These are phyloP conservation scores for Catostomus latipinnis DNA, from an alignment of 2,797 vertebrate genomes.

Conservation along the genomic window DNA sequence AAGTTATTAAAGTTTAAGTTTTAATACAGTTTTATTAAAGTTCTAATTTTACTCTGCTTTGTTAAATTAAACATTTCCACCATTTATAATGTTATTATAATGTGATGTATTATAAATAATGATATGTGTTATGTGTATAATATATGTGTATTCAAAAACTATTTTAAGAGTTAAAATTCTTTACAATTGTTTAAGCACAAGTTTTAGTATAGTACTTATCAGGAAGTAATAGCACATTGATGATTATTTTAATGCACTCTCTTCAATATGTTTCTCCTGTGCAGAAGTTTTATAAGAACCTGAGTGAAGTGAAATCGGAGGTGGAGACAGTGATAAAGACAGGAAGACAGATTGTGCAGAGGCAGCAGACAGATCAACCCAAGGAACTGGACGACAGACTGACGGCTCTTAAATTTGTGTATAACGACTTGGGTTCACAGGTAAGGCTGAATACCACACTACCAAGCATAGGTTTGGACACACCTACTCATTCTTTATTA, in stretches of 20 bases:
- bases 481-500: too few species aligned
- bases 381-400: slow-evolving; percentile 94
- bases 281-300: slow-evolving; percentile 94
- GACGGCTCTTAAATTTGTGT: slow-evolving; percentile 92
- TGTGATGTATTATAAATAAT: too few species aligned
- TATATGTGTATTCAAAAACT: too few species aligned
- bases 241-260: neutral
- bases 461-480: neutral
- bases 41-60: too few species aligned
- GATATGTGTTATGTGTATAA: too few species aligned
- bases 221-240: neutral
- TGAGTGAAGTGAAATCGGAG: slow-evolving; percentile 97
- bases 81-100: too few species aligned
- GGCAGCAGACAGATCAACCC: slow-evolving; percentile 94
- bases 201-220: neutral
- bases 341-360: slow-evolving; percentile 94
- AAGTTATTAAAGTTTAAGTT: too few species aligned
- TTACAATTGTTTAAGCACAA: too few species aligned
- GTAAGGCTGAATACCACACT: neutral
- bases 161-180: too few species aligned
- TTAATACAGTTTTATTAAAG: too few species aligned
- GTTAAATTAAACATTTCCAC: too few species aligned
- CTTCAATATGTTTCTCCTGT: slow-evolving; percentile 46
- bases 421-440: slow-evolving; percentile 93
- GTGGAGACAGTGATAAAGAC: slow-evolving; percentile 98